Evolutionary conservation across 1,140 invertebrate genomes (phyloP).

Genomic region (Condylostylus longicornis): DNA sequence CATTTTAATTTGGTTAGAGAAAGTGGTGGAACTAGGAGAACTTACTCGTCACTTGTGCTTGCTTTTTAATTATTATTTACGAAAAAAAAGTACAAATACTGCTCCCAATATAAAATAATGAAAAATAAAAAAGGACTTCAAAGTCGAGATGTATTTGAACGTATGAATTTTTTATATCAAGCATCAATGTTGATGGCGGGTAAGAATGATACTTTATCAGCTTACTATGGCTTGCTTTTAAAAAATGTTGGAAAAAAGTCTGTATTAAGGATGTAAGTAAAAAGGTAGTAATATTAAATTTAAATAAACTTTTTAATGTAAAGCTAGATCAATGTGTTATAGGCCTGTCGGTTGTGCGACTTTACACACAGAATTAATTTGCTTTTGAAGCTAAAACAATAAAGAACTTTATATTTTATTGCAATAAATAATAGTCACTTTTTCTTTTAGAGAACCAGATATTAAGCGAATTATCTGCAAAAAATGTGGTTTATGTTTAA

Average conservation of each 20-base stretch:
- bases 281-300: background rate
- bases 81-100: no score
- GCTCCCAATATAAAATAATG: no score
- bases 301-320: background rate
- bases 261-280: conserved; percentile 9
- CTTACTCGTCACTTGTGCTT: no score
- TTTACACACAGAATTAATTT: no score
- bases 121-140: no score
- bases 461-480: conserved; percentile 11
- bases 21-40: no score
- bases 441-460: conserved; percentile 9
- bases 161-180: conserved; percentile 14
- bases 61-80: no score
- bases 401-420: background rate
- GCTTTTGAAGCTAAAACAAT: background rate
- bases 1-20: no score
- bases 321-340: no score
- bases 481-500: conserved; percentile 7
- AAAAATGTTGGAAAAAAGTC: conserved; percentile 9
- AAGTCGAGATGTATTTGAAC: no score
- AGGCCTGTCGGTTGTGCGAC: background rate
- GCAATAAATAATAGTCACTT: background rate
- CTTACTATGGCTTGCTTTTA: conserved; percentile 10
- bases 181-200: conserved; percentile 9
- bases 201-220: conserved; percentile 5